Evolutionary conservation across 1,140 invertebrate genomes (phyloP), one percentile per base, ranked within the genome.

Genomic region (Oncopodura yosiiana): DNA sequence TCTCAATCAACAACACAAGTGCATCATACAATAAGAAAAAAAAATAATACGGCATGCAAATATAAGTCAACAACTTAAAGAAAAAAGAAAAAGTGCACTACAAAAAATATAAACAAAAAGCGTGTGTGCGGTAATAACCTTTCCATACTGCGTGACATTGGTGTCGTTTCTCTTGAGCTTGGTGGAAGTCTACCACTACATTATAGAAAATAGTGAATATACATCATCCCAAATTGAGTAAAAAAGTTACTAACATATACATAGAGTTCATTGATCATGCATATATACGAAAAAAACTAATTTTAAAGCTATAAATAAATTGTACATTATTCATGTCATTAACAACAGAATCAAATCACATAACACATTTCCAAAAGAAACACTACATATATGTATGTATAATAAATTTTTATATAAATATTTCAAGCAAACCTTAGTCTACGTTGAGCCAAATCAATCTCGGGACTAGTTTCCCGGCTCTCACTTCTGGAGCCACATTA

Each of bases 361-460:
- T 41, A 12, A 23, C 34, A 50, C 24, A 49, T 52, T 42, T 37
- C 34, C 41, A 48, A 32, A 38, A n/a, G 34, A 52, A 53, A 53
- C 23, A 48, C 18, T 32, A 32, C 5, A 11, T 30, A 32, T 18
- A 48, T 5, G 16, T 30, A 4, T 4, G 11, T 21, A 32, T 19
- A 5, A 38, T 23, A 5, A 8, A 41, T 39, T 29, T 23, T 41
- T 21, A 53, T 55, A 45, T 26, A 21, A 36, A 16, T 14, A 53
- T 30, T 32, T 32, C 1, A 44, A 51, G 59, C 65, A 61, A 57
- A 74, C 72, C 72, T 74, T 44, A 69, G 64, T 60, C 69, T 69
- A 49, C 72, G 66, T 46, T 68, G 67, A 43, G 67, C 60, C 43
- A 69, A 66, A 61, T 73, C 69, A 51, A 70, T 64, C 38, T 74